Base-by-base conservation (phyloP, 2,797 vertebrate species). In the Muscicapa comitata region DNA sequence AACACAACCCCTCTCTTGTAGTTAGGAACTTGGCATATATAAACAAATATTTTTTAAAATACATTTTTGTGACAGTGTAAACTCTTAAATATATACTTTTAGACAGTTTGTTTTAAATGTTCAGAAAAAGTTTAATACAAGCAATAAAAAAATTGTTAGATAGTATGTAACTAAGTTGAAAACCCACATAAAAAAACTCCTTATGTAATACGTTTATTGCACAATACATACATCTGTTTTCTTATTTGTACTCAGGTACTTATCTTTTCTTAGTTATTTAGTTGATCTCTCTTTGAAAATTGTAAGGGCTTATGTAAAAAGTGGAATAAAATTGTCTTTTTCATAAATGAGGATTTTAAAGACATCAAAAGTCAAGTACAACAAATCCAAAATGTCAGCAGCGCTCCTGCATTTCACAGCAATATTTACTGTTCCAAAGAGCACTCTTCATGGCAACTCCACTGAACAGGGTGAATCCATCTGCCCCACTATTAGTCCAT, bases 401-500 rank as follows among this genome's bases (percentile, higher is more conserved):
- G 23, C 10, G 40, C 28, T 45, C 24, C 28, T 72, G 66, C 62
- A 47, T 59, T 86, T 90, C 75, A 95, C 71, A 91, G 61, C 33
- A 95, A 54, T 26, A 61, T 83, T 47, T 83, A 58, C 48, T 42
- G 62, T 31, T 76, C 13, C 38, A 68, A 72, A 71, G 43, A 72
- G 35, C 6, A 4, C 26, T 90, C 68, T n/a, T 23, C 37, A 58
- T 18, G 91, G 66, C 50, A 87, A 47, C 82, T 90, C 79, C 76
- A 85, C 78, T 65, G 62, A 65, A 13, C 24, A 59, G 28, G 19
- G 78, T 75, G 29, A 91, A 88, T 51, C 93, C 86, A 96, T 96
- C 93, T 96, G 90, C 72, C 92, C 75, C 84, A n/a, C 12, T 95
- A 19, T 59, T 87, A 72, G 95, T 95, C 53, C 65, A n/a, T 23